Percentiles rank a stretch among this genome's conserved stretches.
Conservation (phyloP, 2,113 vertebrate genomes). For the Silurus asotus region DNA sequence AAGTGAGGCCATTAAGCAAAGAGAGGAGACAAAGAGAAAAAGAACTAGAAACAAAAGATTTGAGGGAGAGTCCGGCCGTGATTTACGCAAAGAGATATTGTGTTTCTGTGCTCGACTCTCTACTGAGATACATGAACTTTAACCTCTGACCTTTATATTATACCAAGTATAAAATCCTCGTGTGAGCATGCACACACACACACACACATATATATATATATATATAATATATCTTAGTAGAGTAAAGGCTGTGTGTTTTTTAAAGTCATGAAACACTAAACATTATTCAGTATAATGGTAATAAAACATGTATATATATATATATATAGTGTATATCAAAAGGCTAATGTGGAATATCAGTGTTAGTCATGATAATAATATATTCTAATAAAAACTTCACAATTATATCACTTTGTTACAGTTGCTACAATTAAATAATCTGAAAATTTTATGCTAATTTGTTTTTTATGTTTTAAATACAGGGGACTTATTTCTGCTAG, state of each 20-base stretch:
- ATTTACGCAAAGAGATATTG: slow-evolving; percentile 26
- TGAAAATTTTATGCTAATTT: background rate
- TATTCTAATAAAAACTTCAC: background rate
- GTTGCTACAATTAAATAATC: too few species aligned
- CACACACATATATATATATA: too few species aligned
- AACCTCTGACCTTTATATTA: slow-evolving; percentile 45
- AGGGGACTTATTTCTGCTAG: background rate
- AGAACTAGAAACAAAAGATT: slow-evolving; percentile 39
- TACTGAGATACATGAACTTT: slow-evolving; percentile 33
- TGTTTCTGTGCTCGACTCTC: slow-evolving; percentile 4
- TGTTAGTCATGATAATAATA: background rate
- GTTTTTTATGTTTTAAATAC: background rate
- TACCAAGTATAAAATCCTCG: slow-evolving; percentile 25
- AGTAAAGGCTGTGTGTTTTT: background rate
- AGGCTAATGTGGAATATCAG: background rate
- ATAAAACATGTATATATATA: too few species aligned
- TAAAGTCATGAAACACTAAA: background rate
- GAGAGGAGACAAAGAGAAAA: slow-evolving; percentile 12
- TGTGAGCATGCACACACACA: slow-evolving; percentile 28
- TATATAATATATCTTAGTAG: background rate
- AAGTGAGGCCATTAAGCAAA: slow-evolving; percentile 41
- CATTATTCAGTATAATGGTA: background rate
- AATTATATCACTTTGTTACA: background rate
- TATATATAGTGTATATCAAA: background rate
- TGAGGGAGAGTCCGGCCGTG: slow-evolving; percentile 17